phyloP scores from a whole-genome alignment of 2,888 invertebrate genomes.

The Aquatica leii region DNA sequence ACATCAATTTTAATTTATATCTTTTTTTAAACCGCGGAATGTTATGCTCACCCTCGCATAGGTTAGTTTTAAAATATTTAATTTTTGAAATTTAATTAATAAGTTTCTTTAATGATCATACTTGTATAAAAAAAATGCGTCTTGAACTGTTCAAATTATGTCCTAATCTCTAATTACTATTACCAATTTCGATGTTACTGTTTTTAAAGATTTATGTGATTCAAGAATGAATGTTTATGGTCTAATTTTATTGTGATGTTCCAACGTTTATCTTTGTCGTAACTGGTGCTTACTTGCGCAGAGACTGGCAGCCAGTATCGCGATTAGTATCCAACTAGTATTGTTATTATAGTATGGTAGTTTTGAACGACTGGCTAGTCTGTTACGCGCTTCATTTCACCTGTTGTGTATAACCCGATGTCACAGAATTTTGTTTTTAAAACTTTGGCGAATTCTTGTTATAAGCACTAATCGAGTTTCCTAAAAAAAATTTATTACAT shows the following conservation, averaged over 20 bases:
- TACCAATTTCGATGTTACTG: constrained; percentile 60
- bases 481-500: constrained; percentile 42
- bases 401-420: constrained; percentile 26
- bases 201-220: constrained; percentile 61
- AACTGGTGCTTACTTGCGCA: constrained; percentile 54
- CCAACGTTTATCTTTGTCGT: constrained; percentile 53
- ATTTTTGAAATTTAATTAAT: constrained; percentile 54
- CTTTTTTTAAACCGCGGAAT: constrained; percentile 51
- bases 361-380: constrained; percentile 20
- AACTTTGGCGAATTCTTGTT: constrained; percentile 30
- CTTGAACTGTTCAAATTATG: constrained; percentile 28
- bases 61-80: constrained; percentile 49
- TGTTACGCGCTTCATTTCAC: constrained; percentile 26
- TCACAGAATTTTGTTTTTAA: constrained; percentile 26
- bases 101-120: constrained; percentile 25
- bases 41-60: constrained; percentile 59
- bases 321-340: constrained; percentile 23
- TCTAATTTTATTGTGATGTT: constrained; percentile 54
- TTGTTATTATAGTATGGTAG: constrained; percentile 23
- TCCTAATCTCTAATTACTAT: constrained; percentile 44
- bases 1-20: constrained; percentile 40
- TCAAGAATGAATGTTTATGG: constrained; percentile 56
- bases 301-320: constrained; percentile 27
- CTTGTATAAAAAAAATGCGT: constrained; percentile 9
- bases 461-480: constrained; percentile 51